Percentiles rank a stretch among this genome's conserved stretches.
These are phyloP conservation scores for Exaiptasia diaphana DNA, from an alignment of 64 coral and sea anemone species.

Conservation along the genomic window DNA sequence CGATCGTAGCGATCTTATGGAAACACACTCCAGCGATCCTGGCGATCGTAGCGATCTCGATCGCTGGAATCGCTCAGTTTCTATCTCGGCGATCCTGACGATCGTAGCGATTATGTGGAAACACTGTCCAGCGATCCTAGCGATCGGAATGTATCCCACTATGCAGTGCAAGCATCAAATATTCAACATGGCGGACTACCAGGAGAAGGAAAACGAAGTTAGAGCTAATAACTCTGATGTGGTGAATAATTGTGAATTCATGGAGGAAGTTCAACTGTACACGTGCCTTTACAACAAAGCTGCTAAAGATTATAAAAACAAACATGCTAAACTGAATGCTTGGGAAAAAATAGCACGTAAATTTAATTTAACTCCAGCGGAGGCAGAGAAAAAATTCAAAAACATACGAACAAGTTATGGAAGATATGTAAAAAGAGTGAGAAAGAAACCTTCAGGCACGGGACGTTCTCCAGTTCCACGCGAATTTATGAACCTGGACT, in stretches of 20 bases:
- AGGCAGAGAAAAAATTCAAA: conserved; percentile 18
- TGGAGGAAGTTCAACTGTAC: conserved; percentile 38
- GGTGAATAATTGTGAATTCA: conserved; percentile 12
- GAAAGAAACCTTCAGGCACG: neutral
- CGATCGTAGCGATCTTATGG: too few species aligned
- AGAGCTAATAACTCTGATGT: neutral
- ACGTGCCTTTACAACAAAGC: conserved; percentile 10
- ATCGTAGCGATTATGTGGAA: neutral
- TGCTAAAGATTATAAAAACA: conserved; percentile 15
- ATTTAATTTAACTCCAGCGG: neutral
- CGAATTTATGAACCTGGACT: conserved; percentile 27
- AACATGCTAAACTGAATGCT: neutral
- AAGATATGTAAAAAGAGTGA: neutral
- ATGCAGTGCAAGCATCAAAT: neutral
- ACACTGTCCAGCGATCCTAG: neutral
- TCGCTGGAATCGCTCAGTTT: too few species aligned
- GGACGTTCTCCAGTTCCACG: conserved; percentile 8
- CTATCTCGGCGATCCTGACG: too few species aligned
- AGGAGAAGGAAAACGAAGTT: too few species aligned
- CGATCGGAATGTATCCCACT: neutral
- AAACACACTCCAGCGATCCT: too few species aligned
- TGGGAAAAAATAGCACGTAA: conserved; percentile 23
- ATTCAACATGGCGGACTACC: too few species aligned
- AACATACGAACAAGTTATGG: conserved; percentile 40
- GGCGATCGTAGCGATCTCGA: too few species aligned